Base-by-base conservation (phyloP, 2,888 invertebrate genomes). In the Willowsia nigromaculata region DNA sequence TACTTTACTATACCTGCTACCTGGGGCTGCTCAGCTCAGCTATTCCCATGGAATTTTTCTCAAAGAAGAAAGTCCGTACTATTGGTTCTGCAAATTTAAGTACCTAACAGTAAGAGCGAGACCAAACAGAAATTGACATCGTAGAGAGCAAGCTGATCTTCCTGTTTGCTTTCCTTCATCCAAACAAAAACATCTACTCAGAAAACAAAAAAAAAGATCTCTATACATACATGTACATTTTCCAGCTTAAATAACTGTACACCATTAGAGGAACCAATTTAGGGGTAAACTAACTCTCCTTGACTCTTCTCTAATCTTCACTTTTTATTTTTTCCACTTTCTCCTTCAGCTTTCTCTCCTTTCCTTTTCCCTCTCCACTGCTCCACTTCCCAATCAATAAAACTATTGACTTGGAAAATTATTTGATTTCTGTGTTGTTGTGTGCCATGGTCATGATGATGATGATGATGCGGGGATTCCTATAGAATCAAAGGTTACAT, bases 371-470 rank as follows among this genome's bases (percentile, higher is more conserved):
- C n/a, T 74, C n/a, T 74, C 30, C 25, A 40, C 43, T 50, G 74
- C 74, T 74, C 47, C 43, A 30, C 74, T 74, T 74, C n/a, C 86
- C 86, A 76, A 88, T 76, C 83, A 88, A 83, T 88, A 84, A 78
- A 83, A 82, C 88, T 78, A 88, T 88, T 88, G 83, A 88, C 65
- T 83, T 88, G 88, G 88, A 88, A 88, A 88, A 88, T 88, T 88
- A 88, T 88, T 88, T 82, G 88, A 83, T 82, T 88, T 83, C 82
- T 88, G 37, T 83, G 37, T 68, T 27, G 47, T 71, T 43, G 43
- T 50, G 25, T 74, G 71, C 71, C 43, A 47, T 74, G 74, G 27
- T 27, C 74, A 30, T n/a, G 30, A 50, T 47, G 27, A 47, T 7
- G 62, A 62, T 30, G 62, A 15, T 27, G 56, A 56, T 56, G 22